Base-by-base conservation (phyloP, 2,888 invertebrate species). In the Cylindroiulus punctatus region DNA sequence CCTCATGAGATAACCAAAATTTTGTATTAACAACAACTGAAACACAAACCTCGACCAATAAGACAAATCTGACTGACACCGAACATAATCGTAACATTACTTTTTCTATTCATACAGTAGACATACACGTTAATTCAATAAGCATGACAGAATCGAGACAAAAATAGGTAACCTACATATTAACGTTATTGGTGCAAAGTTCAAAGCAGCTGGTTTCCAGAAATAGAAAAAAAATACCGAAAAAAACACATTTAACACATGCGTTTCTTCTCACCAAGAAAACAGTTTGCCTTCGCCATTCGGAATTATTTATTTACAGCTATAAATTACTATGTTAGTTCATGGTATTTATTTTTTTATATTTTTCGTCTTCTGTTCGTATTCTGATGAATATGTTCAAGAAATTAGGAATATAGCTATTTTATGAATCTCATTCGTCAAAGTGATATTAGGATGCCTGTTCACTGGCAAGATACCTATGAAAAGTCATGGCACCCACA, bases 111-210 rank as follows among this genome's bases (percentile, higher is more conserved):
- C 76, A 76, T 30, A 76, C 76, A 76, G 30, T 14, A 26, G 12
- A 65, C 22, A 10, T 57, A 57, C 3, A 65, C 14, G 14, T 30
- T 30, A 76, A 32, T 76, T 76, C 76, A 30, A 10, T 30, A 30
- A 76, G 30, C 26, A 30, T 30, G 30, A 76, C 76, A 76, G 14
- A 5, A 14, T 30, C 14, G 12, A 30, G 30, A 76, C 30, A 12
- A 76, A 76, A 76, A 76, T 76, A 76, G 76, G 30, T 76, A 76
- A 76, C 76, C 76, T 76, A 76, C 17, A 76, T 32, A 76, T 76
- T 76, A 76, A 76, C 17, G 76, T 76, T 76, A 30, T 30, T 12
- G 30, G 30, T 32, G 30, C 76, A 76, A 76, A 76, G 30, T 76
- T 76, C 76, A 76, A 76, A 76, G 26, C 30, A 76, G 30, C 76